These are phyloP conservation scores for Leucophora obtusa DNA, from an alignment of 2,888 invertebrate species.

Conservation along the genomic window DNA sequence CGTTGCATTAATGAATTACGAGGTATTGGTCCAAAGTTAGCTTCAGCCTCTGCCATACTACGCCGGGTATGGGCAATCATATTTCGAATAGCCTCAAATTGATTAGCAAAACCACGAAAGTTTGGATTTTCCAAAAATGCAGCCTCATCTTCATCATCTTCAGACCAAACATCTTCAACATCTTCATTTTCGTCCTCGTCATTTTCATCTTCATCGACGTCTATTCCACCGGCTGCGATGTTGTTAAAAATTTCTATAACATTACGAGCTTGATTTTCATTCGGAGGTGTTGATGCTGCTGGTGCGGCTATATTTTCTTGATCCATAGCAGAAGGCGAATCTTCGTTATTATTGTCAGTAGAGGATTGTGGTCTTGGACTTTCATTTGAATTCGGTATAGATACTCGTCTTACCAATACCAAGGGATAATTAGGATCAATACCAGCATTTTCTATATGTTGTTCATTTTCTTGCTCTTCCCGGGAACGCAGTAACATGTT, in stretches of 20 bases:
- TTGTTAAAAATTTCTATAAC: constrained; percentile 22
- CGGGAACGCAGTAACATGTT: background rate
- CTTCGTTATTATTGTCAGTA: constrained; percentile 4
- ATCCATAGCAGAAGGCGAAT: constrained; percentile 32
- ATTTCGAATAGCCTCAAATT: constrained; percentile 56
- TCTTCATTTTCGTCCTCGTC: constrained; percentile 47
- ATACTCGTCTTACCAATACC: constrained; percentile 51
- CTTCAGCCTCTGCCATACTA: constrained; percentile 59
- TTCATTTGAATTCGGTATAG: constrained; percentile 24
- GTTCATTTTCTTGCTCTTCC: constrained; percentile 52
- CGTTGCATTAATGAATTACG: constrained; percentile 72
- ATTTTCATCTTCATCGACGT: constrained; percentile 52
- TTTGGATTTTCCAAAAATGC: constrained; percentile 59
- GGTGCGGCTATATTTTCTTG: constrained; percentile 18
- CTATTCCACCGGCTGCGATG: constrained; percentile 14
- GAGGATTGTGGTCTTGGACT: constrained; percentile 10
- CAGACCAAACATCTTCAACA: constrained; percentile 39
- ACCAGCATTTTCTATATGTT: constrained; percentile 60
- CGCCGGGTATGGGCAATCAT: constrained; percentile 64
- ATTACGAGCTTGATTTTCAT: background rate
- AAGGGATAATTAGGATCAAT: constrained; percentile 59
- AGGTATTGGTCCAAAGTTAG: constrained; percentile 53
- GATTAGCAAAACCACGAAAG: constrained; percentile 54
- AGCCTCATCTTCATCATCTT: constrained; percentile 57
- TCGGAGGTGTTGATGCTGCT: background rate